Percentiles rank a stretch among this genome's conserved stretches.
Conservation (phyloP, 1,140 invertebrate species). For the Heterodera schachtii region DNA sequence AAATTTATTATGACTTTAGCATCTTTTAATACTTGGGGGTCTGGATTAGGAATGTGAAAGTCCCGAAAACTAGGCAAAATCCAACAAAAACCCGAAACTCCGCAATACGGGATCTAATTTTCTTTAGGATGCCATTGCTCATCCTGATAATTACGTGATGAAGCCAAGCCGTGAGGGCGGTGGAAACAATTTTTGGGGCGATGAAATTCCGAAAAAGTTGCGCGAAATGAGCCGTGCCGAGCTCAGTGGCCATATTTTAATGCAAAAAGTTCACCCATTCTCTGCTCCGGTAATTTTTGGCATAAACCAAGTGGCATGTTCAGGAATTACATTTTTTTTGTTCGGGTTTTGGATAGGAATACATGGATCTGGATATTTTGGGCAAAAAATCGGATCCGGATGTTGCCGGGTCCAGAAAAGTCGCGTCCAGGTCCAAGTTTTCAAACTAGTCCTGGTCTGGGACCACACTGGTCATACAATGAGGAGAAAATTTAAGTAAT, state of each 20-base stretch:
- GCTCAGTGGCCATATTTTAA: background rate
- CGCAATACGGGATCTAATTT: background rate
- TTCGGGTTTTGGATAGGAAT: too few relatives aligned
- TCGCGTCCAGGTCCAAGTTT: too few relatives aligned
- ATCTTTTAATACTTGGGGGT: too few relatives aligned
- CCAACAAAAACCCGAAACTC: background rate
- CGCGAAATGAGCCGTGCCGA: background rate
- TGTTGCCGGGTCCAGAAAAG: too few relatives aligned
- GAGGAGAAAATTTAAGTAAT: too few relatives aligned
- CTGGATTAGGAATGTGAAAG: too few relatives aligned
- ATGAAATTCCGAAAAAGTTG: background rate
- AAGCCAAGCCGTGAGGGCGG: background rate
- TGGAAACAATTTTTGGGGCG: background rate
- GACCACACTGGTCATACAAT: too few relatives aligned
- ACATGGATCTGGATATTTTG: too few relatives aligned
- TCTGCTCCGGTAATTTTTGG: background rate
- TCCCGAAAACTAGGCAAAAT: background rate
- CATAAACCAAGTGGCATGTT: background rate
- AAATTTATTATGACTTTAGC: too few relatives aligned
- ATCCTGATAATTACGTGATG: background rate
- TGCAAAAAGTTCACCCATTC: background rate
- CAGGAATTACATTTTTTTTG: too few relatives aligned
- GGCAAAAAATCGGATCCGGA: too few relatives aligned
- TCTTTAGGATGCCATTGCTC: background rate
- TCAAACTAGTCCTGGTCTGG: too few relatives aligned